Base-by-base conservation (phyloP, 2,888 invertebrate genomes). In the Phengaris arion region DNA sequence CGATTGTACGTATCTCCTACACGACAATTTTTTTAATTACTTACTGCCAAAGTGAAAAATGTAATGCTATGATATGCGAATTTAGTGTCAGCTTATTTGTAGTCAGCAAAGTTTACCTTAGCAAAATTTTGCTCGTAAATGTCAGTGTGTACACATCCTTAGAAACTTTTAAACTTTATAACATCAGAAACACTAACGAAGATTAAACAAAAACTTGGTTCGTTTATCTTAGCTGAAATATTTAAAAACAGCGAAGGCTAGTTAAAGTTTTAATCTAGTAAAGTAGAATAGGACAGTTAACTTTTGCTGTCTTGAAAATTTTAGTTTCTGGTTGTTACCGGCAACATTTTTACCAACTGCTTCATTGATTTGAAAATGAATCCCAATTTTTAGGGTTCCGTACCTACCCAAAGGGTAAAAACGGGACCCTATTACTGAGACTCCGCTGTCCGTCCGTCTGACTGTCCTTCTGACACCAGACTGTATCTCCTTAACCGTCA, bases 151-250 rank as follows among this genome's bases (percentile, higher is more conserved):
- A 64, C 35, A 64, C 64, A 64, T 64, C 64, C 35, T 72, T 72
- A 52, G 9, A 45, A 72, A 51, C 35, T 35, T 35, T 35, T 35
- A 52, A 72, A 51, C 51, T 72, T 54, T 22, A n/a, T 51, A 54
- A 22, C 52, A 72, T 72, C 72, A 54, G 51, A 54, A 72, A 72
- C 52, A 54, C 72, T 72, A 72, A 72, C 72, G 72, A 72, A 72
- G 72, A 52, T 52, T 72, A 54, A 52, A 72, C 72, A 72, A 72
- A 72, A 72, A 72, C 72, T 72, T 72, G 12, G 52, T 54, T 52
- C 52, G 52, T 48, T 70, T 70, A 72, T 52, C 72, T 72, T 72
- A 54, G 52, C 72, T 72, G 13, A 72, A 70, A 72, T 72, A 52
- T 72, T 72, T 72, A 72, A 72, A 72, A 72, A 51, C 72, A 52